Percentiles rank a stretch among this genome's conserved stretches.
These are phyloP conservation scores for Ophiodon elongatus DNA, from an alignment of 2,113 vertebrate genomes.

Conservation along the genomic window DNA sequence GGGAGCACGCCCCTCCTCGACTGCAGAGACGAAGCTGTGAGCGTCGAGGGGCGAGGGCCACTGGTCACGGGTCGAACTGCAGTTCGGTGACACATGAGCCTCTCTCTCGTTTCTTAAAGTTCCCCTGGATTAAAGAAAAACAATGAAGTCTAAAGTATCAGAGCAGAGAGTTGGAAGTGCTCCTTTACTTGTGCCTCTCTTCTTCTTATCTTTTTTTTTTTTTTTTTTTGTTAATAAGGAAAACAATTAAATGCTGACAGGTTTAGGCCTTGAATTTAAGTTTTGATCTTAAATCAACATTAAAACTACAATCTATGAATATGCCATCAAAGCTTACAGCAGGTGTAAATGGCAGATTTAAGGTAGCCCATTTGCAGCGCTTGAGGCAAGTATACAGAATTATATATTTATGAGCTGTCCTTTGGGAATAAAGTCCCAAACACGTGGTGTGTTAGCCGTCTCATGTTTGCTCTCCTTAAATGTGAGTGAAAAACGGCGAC, in stretches of 20 bases:
- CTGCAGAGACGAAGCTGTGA: neutral
- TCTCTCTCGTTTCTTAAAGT: neutral
- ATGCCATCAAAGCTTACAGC: neutral
- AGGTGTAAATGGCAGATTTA: conserved; percentile 8
- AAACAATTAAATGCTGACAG: neutral
- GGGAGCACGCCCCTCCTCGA: neutral
- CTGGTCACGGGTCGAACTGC: neutral
- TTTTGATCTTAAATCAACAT: neutral
- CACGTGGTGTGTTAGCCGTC: neutral
- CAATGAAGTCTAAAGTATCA: neutral
- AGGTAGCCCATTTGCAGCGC: neutral
- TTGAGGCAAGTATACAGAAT: conserved; percentile 15
- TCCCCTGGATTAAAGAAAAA: neutral
- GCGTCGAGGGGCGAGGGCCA: neutral
- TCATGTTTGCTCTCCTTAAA: conserved; percentile 5
- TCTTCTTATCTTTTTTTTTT: neutral
- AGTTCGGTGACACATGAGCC: conserved; percentile 2
- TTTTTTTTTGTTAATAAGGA: neutral
- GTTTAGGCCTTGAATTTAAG: neutral
- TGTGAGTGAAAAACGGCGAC: neutral
- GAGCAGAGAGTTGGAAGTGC: neutral
- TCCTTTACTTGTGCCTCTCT: neutral
- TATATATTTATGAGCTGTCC: conserved; percentile 17
- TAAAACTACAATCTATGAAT: neutral
- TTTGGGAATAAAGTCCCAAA: conserved; percentile 2